Base-by-base conservation (phyloP, 2,797 vertebrate species). In the Dicrostonyx torquatus region DNA sequence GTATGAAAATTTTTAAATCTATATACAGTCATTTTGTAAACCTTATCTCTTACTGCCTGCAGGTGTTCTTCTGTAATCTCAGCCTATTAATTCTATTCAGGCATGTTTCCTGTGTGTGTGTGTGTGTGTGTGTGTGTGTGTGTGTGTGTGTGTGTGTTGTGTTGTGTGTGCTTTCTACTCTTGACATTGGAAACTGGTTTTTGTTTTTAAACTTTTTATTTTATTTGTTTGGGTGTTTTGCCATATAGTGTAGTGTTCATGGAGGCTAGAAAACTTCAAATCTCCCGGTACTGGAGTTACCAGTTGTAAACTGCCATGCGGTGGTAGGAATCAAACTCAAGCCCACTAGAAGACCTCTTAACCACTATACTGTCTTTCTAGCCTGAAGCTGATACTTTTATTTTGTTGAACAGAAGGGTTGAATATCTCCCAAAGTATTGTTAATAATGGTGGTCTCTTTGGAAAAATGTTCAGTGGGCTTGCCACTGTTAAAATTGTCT, bases 71-170 rank as follows among this genome's bases (percentile, higher is more conserved):
- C 79, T 79, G 75, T 95, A 80, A 93, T 77, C 9, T 55, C 77
- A 93, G 66, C 53, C 29, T 84, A 5, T 83, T 94, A 68, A n/a
- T 68, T 66, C 78, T 93, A 58, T 90, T 88, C 26, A 76, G 13
- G 48, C 70, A 24, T 20, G 24, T 17, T 11, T 62, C 40, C 18
- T 24, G 85, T 94, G 72, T 70, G 24, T 94, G 45, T 58, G 7
- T 60, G 22, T n/a, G 37, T 60, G 2, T 18, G 10, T 43, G 14
- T 53, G 13, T 50, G 50, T 53, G 2, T 72, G 84, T 94, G 76
- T 70, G 24, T 94, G 31, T 58, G 8, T 68, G 14, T 40, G 43
- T 60, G 2, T 15, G 13, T 43, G n/a, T n/a, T 43, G 14, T 53
- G 3, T 72, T 2, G 48, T 26, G 62, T 48, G 17, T 20, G n/a